phyloP scores from a whole-genome alignment of 2,888 invertebrate species.

The Agrochola circellaris region DNA sequence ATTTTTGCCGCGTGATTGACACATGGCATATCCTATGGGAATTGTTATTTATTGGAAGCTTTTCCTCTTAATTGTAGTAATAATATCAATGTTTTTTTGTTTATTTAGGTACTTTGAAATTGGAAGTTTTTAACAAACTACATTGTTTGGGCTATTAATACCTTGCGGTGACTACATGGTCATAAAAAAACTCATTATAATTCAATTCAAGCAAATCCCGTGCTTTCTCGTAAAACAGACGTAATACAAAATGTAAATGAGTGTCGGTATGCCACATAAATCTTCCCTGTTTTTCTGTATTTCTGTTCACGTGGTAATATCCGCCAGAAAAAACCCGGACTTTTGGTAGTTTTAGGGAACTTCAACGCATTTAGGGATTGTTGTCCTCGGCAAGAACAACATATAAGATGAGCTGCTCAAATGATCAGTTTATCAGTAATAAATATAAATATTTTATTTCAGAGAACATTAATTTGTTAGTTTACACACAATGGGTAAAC shows the following conservation, averaged over 20 bases:
- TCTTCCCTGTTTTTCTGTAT: conserved; percentile 39
- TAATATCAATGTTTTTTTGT: not conserved
- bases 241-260: conserved; percentile 46
- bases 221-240: conserved; percentile 30
- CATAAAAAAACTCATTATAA: conserved; percentile 12
- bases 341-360: not conserved
- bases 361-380: not conserved
- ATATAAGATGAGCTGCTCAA: not conserved
- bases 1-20: not conserved
- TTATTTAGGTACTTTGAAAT: not conserved
- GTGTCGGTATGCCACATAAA: conserved; percentile 25
- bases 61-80: not conserved
- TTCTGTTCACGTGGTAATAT: conserved; percentile 1
- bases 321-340: too few species aligned
- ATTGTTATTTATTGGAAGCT: not conserved
- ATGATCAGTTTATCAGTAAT: not conserved
- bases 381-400: not conserved
- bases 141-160: not conserved
- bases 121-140: not conserved
- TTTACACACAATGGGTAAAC: not conserved
- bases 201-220: conserved; percentile 1
- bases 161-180: too few species aligned
- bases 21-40: too few species aligned
- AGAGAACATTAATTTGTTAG: not conserved
- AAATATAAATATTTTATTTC: not conserved